Base-by-base conservation (phyloP, 2,888 invertebrate species). In the Napeogenes inachia region DNA sequence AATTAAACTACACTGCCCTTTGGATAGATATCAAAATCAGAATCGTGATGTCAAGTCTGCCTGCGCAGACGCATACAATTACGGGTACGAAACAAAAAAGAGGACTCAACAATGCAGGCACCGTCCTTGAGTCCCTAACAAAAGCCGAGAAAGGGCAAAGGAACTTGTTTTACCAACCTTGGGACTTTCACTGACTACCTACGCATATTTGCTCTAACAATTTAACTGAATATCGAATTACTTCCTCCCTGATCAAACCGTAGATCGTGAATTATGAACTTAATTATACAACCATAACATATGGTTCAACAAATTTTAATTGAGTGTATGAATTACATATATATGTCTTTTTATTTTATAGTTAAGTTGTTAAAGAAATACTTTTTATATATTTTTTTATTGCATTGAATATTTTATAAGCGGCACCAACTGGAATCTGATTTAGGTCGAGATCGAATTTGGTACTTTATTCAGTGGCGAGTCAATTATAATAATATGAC, bases 131-230 rank as follows among this genome's bases (percentile, higher is more conserved):
- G 76, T 78, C 81, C 85, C 85, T 78, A 87, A 89, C 87, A 89
- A 89, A 89, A 89, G 87, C 85, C 79, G 84, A 87, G 89, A 87
- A 89, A 89, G 89, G 89, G 89, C 89, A 89, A 82, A 83, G 83
- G 83, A 89, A 89, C 89, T 85, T 81, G 89, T 90, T 89, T 85
- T 72, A 69, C 74, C 81, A 87, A 84, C 87, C 85, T 89, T 83
- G 86, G 78, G 79, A 89, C 90, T 90, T 90, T 90, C 90, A 89
- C 89, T 90, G 80, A 75, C 84, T 87, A 84, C 84, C 87, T 86
- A 86, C 82, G 80, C 78, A 75, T 75, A 77, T 82, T 82, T 76
- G 57, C 57, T 62, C 56, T 55, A 53, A 62, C 56, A 63, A 65
- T 55, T 59, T 50, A 50, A 61, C 59, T 55, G 54, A 33, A 59